Evolutionary conservation across 2,888 invertebrate species (phyloP), one percentile per base, ranked within the genome.

Genomic region (Orchestes rusci): DNA sequence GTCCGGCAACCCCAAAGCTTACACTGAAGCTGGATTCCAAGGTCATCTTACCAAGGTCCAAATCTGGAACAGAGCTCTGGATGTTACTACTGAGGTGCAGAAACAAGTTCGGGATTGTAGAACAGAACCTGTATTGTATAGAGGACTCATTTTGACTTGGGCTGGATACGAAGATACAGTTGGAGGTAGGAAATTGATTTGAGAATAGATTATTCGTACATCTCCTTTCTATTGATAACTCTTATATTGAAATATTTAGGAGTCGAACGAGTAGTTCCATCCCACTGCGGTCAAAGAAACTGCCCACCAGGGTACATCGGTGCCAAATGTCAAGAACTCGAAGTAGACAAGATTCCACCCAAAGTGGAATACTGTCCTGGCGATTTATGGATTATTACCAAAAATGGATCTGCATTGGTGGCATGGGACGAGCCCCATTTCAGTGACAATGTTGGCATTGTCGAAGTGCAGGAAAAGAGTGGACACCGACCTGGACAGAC

Each of bases 11-110:
- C 75, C 82, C n/a, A 84, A 84, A 58, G 80, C 82, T 0, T 90
- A 89, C 60, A 84, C 87, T 0, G 91, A 91, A 68, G 74, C 83
- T 32, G 93, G 93, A n/a, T 94, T 94, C 81, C 90, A 91, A 73
- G 96, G 96, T 18, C 89, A 91, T 58, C 71, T 96, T 29, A 93
- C 92, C 5, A 89, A 94, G 68, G 87, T 93, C 20, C 93, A 95
- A 72, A 81, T 95, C 45, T 96, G 95, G 95, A 85, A 84, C 57
- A 77, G 91, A 33, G 88, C 91, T 28, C 73, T 95, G 1, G 93
- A 94, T 62, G 84, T 92, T 13, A 90, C 91, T 3, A 86, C 86
- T 48, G 93, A 93, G 68, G 83, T 94, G 51, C 93, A 94, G 57
- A 90, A 90, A 63, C 92, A 93, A 77, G 92, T 92, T 1, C 77